phyloP scores from a whole-genome alignment of 2,113 vertebrate genomes.

The Notiomystis cincta region DNA sequence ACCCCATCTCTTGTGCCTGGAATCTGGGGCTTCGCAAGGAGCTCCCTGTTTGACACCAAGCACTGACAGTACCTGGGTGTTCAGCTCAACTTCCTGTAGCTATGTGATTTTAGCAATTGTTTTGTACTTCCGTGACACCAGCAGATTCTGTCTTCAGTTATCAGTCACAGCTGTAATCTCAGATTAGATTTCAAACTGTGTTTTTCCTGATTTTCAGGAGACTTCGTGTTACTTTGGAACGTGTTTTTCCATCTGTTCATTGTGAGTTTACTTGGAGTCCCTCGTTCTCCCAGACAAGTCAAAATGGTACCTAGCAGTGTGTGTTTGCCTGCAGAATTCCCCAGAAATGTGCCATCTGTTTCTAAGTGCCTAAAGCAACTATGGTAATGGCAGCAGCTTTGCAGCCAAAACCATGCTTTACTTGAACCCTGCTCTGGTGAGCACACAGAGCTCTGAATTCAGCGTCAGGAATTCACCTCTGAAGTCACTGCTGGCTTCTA shows the following conservation, averaged over 20 bases:
- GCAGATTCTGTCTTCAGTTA: background rate
- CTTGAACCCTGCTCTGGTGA: background rate
- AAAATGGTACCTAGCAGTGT: background rate
- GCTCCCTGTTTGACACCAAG: background rate
- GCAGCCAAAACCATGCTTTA: background rate
- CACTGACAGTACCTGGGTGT: background rate
- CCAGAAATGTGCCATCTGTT: background rate
- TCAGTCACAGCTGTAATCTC: background rate
- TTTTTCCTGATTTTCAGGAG: background rate
- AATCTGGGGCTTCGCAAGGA: background rate
- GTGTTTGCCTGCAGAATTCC: background rate
- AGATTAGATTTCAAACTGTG: background rate
- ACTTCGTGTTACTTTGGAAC: accelerated
- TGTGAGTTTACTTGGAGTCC: background rate
- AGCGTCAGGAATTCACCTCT: background rate
- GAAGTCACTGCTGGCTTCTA: background rate
- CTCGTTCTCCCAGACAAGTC: background rate
- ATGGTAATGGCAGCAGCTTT: background rate
- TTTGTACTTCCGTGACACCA: background rate
- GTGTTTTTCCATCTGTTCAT: background rate
- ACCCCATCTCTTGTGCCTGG: no score
- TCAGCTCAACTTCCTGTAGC: background rate
- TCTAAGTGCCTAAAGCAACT: background rate
- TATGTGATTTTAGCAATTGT: background rate
- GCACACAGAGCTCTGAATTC: background rate